Base-by-base conservation (phyloP, 2,888 invertebrate genomes). In the Tenthredo scrophulariae region DNA sequence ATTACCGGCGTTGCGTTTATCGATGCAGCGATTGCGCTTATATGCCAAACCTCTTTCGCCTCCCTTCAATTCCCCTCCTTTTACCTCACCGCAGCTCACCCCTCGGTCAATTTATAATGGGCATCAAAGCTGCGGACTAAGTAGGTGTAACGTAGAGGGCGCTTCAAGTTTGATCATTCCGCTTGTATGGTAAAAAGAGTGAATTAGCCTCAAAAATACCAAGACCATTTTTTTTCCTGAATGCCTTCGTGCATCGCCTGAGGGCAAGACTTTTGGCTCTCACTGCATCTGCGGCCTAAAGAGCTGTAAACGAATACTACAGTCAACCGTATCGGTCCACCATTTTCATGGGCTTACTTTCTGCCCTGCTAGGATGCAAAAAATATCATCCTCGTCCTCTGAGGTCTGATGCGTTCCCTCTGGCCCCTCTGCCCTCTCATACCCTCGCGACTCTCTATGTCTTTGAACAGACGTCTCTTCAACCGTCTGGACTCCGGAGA, bases 1-100 rank as follows among this genome's bases (percentile, higher is more conserved):
- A 93, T 93, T 92, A 92, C 91, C 86, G 87, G 87, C 89, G 89
- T 90, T 90, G 90, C 91, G 90, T 92, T 91, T 90, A 92, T 91
- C 91, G 90, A 91, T 90, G 90, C 90, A 87, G 88, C 88, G 89
- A 88, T 90, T 89, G 89, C 89, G 87, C 89, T 90, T 89, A 90
- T 89, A 90, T 87, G 87, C 87, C 85, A 43, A 85, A 85, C 83
- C 85, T 83, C 83, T 83, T 72, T 74, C 50, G 43, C 58, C 85
- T 43, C 13, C 77, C 85, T 86, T 85, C 13, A 46, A 79, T 77
- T 40, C 84, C 70, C 84, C 26, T 40, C 67, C 50, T n/a, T 70
- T 22, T 58, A 54, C 29, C 67, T 15, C 26, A 65, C 29, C 46
- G 29, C 58, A 10, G 18, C 13, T 43, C 50, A 50, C 46, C 46